These are phyloP conservation scores for Salvelinus namaycush DNA, from an alignment of 2,113 vertebrate species.

Conservation along the genomic window DNA sequence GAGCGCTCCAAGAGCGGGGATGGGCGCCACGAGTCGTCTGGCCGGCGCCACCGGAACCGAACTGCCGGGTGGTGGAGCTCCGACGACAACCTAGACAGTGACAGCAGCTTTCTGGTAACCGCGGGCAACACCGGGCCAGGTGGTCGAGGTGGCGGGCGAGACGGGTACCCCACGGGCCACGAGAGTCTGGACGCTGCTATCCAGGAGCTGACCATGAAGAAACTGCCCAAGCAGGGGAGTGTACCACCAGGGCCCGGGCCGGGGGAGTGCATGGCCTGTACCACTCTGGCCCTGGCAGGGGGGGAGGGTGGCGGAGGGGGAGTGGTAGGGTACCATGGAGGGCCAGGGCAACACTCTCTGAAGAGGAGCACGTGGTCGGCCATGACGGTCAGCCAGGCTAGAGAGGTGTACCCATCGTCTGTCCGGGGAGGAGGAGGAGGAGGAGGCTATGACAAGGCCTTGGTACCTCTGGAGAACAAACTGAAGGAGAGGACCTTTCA, in stretches of 20 bases:
- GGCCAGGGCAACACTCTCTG: conserved; percentile 81
- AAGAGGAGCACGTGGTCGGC: conserved; percentile 97
- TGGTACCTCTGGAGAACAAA: conserved; percentile 89
- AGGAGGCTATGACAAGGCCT: conserved; percentile 82
- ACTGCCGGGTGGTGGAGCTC: conserved; percentile 98
- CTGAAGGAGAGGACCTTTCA: conserved; percentile 92
- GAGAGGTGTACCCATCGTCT: conserved; percentile 88
- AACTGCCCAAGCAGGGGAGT: conserved; percentile 70
- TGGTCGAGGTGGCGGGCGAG: conserved; percentile 54
- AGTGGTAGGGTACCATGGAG: conserved; percentile 44
- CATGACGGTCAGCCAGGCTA: conserved; percentile 97
- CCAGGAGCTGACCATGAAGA: conserved; percentile 95
- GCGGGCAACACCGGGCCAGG: conserved; percentile 36
- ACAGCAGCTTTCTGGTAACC: conserved; percentile 91
- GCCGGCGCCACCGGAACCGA: conserved; percentile 87
- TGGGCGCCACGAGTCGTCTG: conserved; percentile 79
- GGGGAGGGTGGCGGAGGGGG: conserved; percentile 56
- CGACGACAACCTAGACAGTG: conserved; percentile 97
- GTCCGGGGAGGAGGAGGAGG: conserved; percentile 64
- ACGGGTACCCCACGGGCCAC: conserved; percentile 81
- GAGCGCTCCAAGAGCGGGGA: conserved; percentile 91
- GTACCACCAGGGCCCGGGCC: conserved; percentile 60
- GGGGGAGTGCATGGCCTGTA: conserved; percentile 93
- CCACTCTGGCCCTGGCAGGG: conserved; percentile 88
- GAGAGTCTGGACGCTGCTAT: conserved; percentile 94